Base-by-base conservation (phyloP, 2,797 vertebrate species). In the Liasis olivaceus region DNA sequence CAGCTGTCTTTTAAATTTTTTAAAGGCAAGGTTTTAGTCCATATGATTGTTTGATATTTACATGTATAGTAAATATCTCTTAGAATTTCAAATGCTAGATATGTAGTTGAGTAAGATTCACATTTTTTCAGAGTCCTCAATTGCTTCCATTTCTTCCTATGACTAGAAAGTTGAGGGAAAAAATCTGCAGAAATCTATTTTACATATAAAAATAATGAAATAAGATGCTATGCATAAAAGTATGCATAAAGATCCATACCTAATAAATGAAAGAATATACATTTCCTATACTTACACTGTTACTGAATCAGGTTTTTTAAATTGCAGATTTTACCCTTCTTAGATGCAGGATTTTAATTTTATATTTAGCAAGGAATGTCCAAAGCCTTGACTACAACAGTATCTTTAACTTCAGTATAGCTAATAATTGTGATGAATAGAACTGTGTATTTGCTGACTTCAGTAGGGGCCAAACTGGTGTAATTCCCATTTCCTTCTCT, bases 381-480 rank as follows among this genome's bases (percentile, higher is more conserved):
- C 9, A 5, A 26, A 81, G 14, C 42, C 42, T 31, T 28, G 51
- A 54, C 51, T 81, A 3, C 28, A 63, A 42, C 9, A 59, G 14
- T 14, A 60, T 86, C 56, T 26, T 86, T n/a, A 9, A 89, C 14
- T 51, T 86, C 81, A 59, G 11, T 28, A 1, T 5, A 69, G 24
- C 22, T 58, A 47, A 56, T 58, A 64, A 22, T 88, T n/a, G 3
- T 17, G 26, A 88, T 42, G 28, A 54, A 59, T 64, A 72, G 20
- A n/a, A 17, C 58, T 59, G 2, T 31, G 15, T 51, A 89, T 47
- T 59, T 31, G 15, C 22, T 58, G 47, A 63, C 92, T 88, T 90
- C 66, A 72, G 2, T 17, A n/a, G 20, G 56, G 20, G 93, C 89
- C 85, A 92, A 96, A 92, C 94, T 96, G 94, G 95, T 95, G 93